Evolutionary conservation across 1,140 invertebrate genomes (phyloP), one percentile per base, ranked within the genome.

Genomic region (Sitodiplosis mosellana): DNA sequence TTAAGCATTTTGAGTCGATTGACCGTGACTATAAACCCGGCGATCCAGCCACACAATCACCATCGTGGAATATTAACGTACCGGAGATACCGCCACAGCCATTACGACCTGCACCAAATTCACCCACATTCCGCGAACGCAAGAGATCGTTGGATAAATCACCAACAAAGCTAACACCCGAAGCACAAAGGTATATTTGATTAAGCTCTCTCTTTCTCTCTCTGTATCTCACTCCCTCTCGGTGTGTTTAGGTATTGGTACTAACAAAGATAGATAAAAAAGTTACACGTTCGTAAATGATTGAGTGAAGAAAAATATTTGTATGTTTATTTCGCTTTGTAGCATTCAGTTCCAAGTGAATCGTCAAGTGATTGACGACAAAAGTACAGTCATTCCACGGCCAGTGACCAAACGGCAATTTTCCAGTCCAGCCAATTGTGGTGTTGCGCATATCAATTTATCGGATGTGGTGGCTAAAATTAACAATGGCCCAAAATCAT

Each of bases 1-100:
- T 78, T 59, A 75, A 76, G 51, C 69, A 76, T 27, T 81, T 81
- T 59, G 77, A 80, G 51, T 75, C 75, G 17, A 69, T 80, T 33
- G 75, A 78, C 53, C 59, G 61, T 21, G 73, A 75, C 52, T 67
- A 68, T 48, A 61, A 67, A 21, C 63, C 69, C 37, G 52, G 54
- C 34, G 47, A 54, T 21, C 60, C 54, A n/a, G 59, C 58, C 12
- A 49, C 38, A 49, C 52, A 34, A 2, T 59, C 59, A 0, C 60
- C 60, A 2, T 40, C 64, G 43, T 64, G 62, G 61, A 59, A 63
- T 36, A 51, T 61, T 6, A 56, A 58, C 2, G 57, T 60, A 46
- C 37, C 52, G n/a, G 56, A 56, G 34, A 55, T 59, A 6, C 54
- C 60, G 22, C 68, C 68, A 49, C 68, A 67, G 5, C 67, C 69